Evolutionary conservation across 53 echinoderm and acorn worm genomes (phyloP), one percentile per base, ranked within the genome.

Genomic region (Paracentrotus lividus): DNA sequence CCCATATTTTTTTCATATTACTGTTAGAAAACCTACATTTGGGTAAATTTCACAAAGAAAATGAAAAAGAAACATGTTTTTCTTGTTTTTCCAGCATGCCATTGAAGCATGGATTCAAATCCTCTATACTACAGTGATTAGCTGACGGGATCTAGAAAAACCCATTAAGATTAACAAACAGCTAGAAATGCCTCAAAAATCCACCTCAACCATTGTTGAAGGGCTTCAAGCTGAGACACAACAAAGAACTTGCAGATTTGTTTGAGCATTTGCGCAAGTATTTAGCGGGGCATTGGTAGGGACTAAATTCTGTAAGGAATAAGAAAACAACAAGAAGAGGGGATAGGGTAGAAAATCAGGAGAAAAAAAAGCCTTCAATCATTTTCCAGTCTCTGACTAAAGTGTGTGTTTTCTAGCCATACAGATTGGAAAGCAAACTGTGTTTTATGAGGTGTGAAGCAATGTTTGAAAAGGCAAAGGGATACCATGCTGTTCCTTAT

Each of bases 81-180:
- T 72, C 72, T 72, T 72, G 69, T 72, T 72, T 72, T 72, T 72
- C 72, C 72, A 72, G 72, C 72, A 38, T 72, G 36, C 72, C 40
- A 38, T 18, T 9, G 15, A 21, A 38, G 72, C 72, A 72, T 72
- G 72, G 40, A 72, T 40, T 40, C 72, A 40, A 72, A 72, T 72
- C 72, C 40, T 36, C 72, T 72, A 72, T 72, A 40, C 72, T 72
- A 72, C 36, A 38, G 40, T 72, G 72, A 40, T 72, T 9, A 40
- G 20, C 40, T 72, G 72, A 72, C 72, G 40, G 72, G 72, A 69
- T 69, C 69, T 36, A 40, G 69, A 18, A 72, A 72, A 72, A 72
- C 72, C 72, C 72, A 72, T 72, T 72, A 72, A 72, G 72, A 72
- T 72, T 72, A 72, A 72, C 72, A 72, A 72, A 72, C 72, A 72